A percentile compares a stretch with the other conserved stretches of the same genome.
These are phyloP conservation scores for Peromyscus nudipes DNA, from an alignment of 2,797 vertebrate genomes.

Conservation along the genomic window DNA sequence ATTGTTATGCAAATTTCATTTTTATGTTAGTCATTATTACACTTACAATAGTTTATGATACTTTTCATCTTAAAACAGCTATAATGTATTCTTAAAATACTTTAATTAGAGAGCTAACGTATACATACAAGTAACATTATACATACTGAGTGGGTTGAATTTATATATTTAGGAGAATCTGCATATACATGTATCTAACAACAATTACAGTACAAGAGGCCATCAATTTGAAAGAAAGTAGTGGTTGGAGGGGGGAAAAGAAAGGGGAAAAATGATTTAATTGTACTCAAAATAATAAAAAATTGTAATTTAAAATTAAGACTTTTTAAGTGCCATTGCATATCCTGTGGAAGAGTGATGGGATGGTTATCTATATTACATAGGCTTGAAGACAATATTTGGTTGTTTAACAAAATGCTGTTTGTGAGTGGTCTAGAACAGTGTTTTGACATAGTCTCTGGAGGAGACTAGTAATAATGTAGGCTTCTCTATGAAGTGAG, in stretches of 20 bases:
- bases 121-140: background rate
- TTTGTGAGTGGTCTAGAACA: slow-evolving; percentile 6
- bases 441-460: background rate
- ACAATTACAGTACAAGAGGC: background rate
- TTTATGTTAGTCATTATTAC: background rate
- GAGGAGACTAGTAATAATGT: background rate
- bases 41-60: background rate
- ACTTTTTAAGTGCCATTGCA: background rate
- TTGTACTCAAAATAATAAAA: background rate
- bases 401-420: slow-evolving; percentile 50
- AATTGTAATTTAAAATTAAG: background rate
- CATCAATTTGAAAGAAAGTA: background rate
- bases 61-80: background rate
- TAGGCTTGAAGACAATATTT: background rate
- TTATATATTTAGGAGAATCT: background rate
- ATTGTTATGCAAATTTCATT: background rate
- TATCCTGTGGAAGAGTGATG: background rate
- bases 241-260: background rate
- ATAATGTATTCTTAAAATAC: background rate
- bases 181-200: background rate
- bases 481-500: too few species aligned
- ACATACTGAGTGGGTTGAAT: background rate
- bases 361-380: background rate
- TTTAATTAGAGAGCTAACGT: background rate
- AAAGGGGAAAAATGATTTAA: background rate